Percentiles rank a stretch among this genome's conserved stretches.
Evolutionary conservation across 2,888 invertebrate genomes (phyloP).

Genomic region (Drosophila falleni): DNA sequence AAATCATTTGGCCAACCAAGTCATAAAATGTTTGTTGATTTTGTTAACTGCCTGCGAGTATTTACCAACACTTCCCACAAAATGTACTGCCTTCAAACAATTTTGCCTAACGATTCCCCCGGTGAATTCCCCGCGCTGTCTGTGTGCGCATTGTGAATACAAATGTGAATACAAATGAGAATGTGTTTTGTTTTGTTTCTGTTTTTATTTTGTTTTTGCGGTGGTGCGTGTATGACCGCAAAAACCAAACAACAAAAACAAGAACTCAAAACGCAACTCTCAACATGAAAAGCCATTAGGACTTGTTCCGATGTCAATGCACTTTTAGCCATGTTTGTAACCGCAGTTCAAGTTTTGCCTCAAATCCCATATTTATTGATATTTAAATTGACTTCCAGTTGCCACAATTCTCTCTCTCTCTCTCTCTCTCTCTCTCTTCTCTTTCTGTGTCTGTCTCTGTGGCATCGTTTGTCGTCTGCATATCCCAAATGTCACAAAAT

Average conservation of each 20-base stretch:
- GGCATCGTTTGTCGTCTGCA: constrained; percentile 4
- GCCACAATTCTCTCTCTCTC: background rate
- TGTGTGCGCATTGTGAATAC: background rate
- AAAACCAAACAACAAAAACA: constrained; percentile 3
- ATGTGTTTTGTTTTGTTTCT: background rate
- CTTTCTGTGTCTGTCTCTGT: background rate
- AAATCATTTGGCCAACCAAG: background rate
- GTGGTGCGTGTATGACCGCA: background rate
- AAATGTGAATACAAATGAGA: constrained; percentile 10
- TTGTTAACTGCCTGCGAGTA: constrained; percentile 17
- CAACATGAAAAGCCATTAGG: constrained; percentile 58
- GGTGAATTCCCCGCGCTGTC: background rate
- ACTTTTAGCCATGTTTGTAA: constrained; percentile 30
- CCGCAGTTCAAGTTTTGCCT: constrained; percentile 3
- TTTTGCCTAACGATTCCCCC: background rate
- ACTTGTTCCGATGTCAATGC: constrained; percentile 59
- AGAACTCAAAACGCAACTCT: constrained; percentile 4
- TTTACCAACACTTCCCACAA: background rate
- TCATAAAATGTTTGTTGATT: constrained; percentile 10
- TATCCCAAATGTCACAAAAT: background rate
- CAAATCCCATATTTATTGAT: constrained; percentile 42
- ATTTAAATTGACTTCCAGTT: constrained; percentile 51
- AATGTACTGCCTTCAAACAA: background rate
- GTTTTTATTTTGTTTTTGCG: no score
- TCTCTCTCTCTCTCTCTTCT: constrained; percentile 1